phyloP scores from a whole-genome alignment of 2,797 vertebrate species.

The Decapterus maruadsi region DNA sequence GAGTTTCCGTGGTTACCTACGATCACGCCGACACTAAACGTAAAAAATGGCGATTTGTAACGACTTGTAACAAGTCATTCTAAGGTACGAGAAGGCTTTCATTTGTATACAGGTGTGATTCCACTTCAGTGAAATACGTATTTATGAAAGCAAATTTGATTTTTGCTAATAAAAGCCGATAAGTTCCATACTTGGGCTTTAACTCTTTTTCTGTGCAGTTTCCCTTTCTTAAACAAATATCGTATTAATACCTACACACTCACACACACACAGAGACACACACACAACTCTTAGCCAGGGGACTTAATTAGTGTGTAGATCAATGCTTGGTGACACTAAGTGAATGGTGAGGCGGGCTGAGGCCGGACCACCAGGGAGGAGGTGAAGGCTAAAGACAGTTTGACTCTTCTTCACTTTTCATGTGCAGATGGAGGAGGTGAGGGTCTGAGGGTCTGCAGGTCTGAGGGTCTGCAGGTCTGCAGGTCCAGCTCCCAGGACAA shows the following conservation, averaged over 20 bases:
- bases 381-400: slow-evolving; percentile 46
- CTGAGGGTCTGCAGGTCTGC: no score
- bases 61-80: no score
- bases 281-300: slow-evolving; percentile 21
- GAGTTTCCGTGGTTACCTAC: no score
- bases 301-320: slow-evolving; percentile 62
- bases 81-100: no score
- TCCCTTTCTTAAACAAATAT: slow-evolving; percentile 1
- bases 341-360: slow-evolving; percentile 42
- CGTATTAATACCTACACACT: slow-evolving; percentile 5
- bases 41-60: no score
- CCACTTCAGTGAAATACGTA: no score
- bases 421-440: slow-evolving; percentile 9
- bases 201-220: not conserved
- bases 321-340: slow-evolving; percentile 62
- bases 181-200: not conserved
- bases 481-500: not conserved
- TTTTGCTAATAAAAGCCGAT: no score
- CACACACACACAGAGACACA: slow-evolving; percentile 14
- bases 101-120: no score
- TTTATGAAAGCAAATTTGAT: no score
- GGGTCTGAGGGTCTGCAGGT: no score
- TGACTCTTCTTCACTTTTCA: slow-evolving; percentile 46
- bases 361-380: slow-evolving; percentile 24
- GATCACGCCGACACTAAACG: no score